Evolutionary conservation across 2,113 vertebrate genomes (phyloP).

Genomic region (Tyto alba): DNA sequence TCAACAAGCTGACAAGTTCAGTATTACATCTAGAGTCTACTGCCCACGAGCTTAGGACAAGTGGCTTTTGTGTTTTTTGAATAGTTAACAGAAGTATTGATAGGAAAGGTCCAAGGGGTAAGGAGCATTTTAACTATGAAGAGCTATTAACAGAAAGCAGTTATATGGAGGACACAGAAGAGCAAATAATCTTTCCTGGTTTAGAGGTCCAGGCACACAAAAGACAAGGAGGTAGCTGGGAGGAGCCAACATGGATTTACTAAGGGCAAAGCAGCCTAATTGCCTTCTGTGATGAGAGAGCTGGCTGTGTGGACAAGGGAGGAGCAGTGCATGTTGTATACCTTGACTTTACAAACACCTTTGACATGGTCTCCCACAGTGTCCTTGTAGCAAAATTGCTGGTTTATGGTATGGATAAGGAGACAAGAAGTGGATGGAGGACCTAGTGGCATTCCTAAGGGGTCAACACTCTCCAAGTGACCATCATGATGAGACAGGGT

Average conservation of each 20-base stretch:
- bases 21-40: neutral
- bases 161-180: neutral
- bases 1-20: neutral
- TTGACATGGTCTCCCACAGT: neutral
- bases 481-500: neutral
- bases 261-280: neutral
- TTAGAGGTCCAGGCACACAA: neutral
- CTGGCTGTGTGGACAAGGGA: neutral
- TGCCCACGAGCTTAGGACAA: neutral
- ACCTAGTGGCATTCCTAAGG: neutral
- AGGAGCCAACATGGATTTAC: neutral
- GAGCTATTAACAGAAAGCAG: neutral
- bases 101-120: neutral
- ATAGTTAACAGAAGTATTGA: neutral
- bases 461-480: neutral
- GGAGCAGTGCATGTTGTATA: neutral
- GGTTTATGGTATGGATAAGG: neutral
- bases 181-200: neutral
- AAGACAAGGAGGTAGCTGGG: neutral
- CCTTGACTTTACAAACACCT: neutral
- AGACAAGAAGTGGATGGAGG: neutral
- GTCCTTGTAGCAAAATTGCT: neutral
- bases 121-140: neutral
- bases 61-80: neutral
- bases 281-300: neutral